Evolutionary conservation across 2,113 vertebrate genomes (phyloP).

Genomic region (Poecile atricapillus): DNA sequence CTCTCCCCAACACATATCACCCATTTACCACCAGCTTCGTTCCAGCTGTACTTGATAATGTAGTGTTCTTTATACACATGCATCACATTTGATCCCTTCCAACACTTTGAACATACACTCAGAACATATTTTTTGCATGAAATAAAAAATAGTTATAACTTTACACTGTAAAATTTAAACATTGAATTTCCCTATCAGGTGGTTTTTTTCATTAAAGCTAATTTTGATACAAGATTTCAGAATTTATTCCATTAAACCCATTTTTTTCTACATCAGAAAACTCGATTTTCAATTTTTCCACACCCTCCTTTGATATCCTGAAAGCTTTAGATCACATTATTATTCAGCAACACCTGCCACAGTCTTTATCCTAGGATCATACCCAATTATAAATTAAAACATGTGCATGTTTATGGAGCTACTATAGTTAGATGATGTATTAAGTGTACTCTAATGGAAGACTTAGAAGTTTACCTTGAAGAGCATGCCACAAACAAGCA

Average conservation of each 20-base stretch:
- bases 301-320: background rate
- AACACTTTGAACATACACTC: background rate
- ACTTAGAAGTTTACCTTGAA: background rate
- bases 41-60: background rate
- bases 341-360: background rate
- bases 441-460: background rate
- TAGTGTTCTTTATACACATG: background rate
- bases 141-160: background rate
- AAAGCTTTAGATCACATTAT: background rate
- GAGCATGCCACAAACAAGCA: slow-evolving; percentile 2
- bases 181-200: background rate
- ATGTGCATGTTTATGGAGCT: background rate
- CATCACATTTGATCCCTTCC: background rate
- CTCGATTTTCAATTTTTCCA: background rate
- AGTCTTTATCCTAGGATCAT: background rate
- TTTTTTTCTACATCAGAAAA: background rate
- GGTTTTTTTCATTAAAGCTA: background rate
- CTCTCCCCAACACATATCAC: background rate
- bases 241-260: background rate
- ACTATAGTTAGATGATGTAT: background rate
- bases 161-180: background rate
- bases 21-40: background rate
- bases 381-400: background rate
- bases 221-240: background rate
- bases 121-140: background rate